Percentiles rank a stretch among this genome's conserved stretches.
Conservation (phyloP, 64 coral and sea anemone genomes). For the Montipora foliosa region DNA sequence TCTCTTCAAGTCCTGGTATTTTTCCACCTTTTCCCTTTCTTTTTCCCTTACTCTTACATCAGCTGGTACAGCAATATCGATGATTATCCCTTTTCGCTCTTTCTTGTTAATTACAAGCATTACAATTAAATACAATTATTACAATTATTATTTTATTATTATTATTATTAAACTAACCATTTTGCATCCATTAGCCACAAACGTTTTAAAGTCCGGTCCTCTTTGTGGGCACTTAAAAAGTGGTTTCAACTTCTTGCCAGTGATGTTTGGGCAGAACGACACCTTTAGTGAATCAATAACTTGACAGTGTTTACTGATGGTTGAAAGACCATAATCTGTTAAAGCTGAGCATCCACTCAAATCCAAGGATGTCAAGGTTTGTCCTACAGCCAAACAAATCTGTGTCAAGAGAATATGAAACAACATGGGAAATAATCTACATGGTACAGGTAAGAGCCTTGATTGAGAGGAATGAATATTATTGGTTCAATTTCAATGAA, state of each 20-base stretch:
- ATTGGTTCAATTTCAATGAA: too few species aligned
- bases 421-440: not conserved
- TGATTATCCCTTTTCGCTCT: too few species aligned
- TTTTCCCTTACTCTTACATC: too few species aligned
- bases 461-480: too few species aligned
- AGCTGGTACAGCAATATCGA: too few species aligned
- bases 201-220: slow-evolving; percentile 67
- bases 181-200: slow-evolving; percentile 88
- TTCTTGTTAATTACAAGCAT: too few species aligned
- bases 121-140: too few species aligned
- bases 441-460: too few species aligned
- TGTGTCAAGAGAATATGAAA: not conserved
- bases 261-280: slow-evolving; percentile 78
- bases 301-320: slow-evolving; percentile 77
- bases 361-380: slow-evolving; percentile 65
- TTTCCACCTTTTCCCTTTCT: too few species aligned
- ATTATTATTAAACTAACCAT: slow-evolving; percentile 41
- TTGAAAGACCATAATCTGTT: slow-evolving; percentile 75
- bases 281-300: slow-evolving; percentile 71
- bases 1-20: too few species aligned
- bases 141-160: too few species aligned
- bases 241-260: slow-evolving; percentile 71
- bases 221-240: slow-evolving; percentile 66
- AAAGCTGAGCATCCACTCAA: slow-evolving; percentile 69
- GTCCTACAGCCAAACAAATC: slow-evolving; percentile 75